phyloP scores from a whole-genome alignment of 2,797 vertebrate genomes.

The Neostethus bicornis region DNA sequence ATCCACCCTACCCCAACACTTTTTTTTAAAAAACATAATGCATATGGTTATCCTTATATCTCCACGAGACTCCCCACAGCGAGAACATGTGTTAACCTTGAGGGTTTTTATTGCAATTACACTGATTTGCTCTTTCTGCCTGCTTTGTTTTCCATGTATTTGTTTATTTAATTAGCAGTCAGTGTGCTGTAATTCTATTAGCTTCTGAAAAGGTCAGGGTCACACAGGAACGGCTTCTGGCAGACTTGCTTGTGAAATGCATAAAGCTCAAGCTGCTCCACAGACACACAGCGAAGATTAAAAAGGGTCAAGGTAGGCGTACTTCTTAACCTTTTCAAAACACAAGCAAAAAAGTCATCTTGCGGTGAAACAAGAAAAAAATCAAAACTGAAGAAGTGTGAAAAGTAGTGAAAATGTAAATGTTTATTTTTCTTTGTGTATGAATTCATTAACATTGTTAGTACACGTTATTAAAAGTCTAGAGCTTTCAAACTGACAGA shows the following conservation, averaged over 20 bases:
- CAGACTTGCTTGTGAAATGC: conserved; percentile 40
- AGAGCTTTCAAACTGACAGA: conserved; percentile 10
- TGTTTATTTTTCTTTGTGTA: conserved; percentile 24
- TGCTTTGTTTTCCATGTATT: conserved; percentile 69
- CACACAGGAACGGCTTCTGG: conserved; percentile 68
- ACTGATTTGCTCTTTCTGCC: conserved; percentile 57
- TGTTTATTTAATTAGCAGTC: conserved; percentile 79
- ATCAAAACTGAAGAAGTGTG: conserved; percentile 48
- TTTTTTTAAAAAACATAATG: conserved; percentile 22
- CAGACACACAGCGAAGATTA: conserved; percentile 49
- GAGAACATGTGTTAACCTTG: conserved; percentile 78
- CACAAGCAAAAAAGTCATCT: conserved; percentile 46
- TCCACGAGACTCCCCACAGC: conserved; percentile 54
- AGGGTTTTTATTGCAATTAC: conserved; percentile 75
- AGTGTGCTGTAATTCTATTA: conserved; percentile 74
- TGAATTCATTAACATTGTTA: conserved; percentile 8
- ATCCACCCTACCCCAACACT: conserved; percentile 38
- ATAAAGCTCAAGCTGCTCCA: conserved; percentile 34
- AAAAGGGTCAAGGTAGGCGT: conserved; percentile 40
- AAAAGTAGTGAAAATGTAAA: conserved; percentile 41
- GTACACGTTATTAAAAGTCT: conserved; percentile 37
- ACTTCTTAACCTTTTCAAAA: conserved; percentile 46
- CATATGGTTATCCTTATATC: conserved; percentile 39
- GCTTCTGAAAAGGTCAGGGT: conserved; percentile 76
- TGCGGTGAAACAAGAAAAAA: conserved; percentile 7